A percentile compares a stretch with the other conserved stretches of the same genome.
These are phyloP conservation scores for Cygnus buccinator DNA, from an alignment of 2,113 vertebrate genomes.

Conservation along the genomic window DNA sequence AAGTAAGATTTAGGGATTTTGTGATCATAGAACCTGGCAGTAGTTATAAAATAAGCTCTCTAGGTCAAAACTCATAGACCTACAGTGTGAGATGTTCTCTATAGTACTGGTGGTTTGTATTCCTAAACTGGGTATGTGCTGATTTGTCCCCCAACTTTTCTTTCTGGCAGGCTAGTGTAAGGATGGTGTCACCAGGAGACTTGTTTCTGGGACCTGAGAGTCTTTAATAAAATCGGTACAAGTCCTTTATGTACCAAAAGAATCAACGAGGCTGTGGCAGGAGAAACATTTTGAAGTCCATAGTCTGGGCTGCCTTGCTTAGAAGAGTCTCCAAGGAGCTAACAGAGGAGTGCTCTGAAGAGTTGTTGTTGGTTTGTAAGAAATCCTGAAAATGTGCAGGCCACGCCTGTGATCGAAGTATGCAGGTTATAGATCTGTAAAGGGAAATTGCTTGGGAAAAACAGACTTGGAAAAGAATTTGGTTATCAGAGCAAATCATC, in stretches of 20 bases:
- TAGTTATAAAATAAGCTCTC: background rate
- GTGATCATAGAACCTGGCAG: background rate
- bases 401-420: background rate
- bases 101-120: background rate
- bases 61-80: background rate
- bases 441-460: background rate
- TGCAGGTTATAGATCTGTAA: background rate
- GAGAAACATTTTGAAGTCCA: background rate
- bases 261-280: background rate
- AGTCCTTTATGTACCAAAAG: background rate
- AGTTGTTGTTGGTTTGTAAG: background rate
- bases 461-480: background rate
- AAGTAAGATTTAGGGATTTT: background rate
- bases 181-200: background rate
- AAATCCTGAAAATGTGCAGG: background rate
- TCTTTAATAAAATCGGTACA: background rate
- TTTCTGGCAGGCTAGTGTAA: background rate
- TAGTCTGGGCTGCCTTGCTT: background rate
- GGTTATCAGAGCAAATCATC: background rate
- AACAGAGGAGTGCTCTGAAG: background rate
- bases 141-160: background rate
- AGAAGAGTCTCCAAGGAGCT: background rate
- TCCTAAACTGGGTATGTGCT: background rate
- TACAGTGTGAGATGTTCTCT: background rate
- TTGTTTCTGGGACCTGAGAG: background rate